Conservation (phyloP, 2,888 invertebrate genomes). For the Troglohyphantes excavatus region DNA sequence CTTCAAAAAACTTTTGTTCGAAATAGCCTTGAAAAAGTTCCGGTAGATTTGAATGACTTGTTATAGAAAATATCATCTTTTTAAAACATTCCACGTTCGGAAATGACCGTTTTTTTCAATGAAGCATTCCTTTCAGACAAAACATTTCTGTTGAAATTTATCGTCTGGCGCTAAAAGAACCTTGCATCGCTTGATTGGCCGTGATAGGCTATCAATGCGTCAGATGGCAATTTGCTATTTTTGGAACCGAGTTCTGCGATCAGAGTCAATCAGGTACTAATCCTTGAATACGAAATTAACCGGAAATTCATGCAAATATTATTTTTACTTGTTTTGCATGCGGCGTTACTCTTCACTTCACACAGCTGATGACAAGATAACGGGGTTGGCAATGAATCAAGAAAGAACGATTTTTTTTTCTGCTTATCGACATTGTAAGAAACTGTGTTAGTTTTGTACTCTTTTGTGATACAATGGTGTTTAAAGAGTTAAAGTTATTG, state of each 20-base stretch:
- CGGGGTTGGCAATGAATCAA: too few relatives aligned
- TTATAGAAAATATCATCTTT: neutral
- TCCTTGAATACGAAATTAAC: constrained; percentile 42
- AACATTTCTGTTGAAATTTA: neutral
- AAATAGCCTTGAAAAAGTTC: neutral
- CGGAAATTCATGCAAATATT: constrained; percentile 2
- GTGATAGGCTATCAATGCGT: constrained; percentile 2
- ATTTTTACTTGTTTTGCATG: neutral
- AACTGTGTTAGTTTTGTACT: too few relatives aligned
- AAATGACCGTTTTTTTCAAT: neutral
- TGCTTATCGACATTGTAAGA: too few relatives aligned
- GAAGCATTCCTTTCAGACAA: neutral
- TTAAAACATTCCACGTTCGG: neutral
- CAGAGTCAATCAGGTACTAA: neutral
- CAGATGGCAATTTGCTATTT: neutral
- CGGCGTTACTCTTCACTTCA: neutral
- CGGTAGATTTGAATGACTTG: neutral
- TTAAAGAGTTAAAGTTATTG: too few relatives aligned
- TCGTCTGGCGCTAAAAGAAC: neutral
- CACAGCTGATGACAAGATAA: too few relatives aligned
- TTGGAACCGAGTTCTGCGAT: neutral
- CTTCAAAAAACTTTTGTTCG: neutral
- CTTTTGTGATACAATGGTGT: too few relatives aligned
- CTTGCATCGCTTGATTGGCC: constrained; percentile 6
- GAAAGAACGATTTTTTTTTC: too few relatives aligned